These are phyloP conservation scores for Lasiurus cinereus DNA, from an alignment of 2,113 vertebrate species.

Conservation along the genomic window DNA sequence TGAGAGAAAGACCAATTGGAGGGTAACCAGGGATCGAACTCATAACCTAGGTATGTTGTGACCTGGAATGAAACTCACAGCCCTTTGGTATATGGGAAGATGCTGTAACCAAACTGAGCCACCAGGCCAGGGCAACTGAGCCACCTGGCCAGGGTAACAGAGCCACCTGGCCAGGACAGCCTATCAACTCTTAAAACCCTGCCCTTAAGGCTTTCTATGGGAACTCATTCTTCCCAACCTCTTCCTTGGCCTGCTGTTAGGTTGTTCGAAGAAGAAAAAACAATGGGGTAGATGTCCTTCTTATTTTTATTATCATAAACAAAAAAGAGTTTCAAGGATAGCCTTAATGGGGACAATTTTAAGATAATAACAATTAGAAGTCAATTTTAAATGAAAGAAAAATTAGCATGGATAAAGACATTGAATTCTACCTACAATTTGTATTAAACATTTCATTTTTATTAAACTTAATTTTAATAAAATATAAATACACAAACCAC, in stretches of 20 bases:
- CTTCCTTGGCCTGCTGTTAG: not conserved
- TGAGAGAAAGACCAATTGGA: not conserved
- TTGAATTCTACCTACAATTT: not conserved
- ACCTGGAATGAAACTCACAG: not conserved
- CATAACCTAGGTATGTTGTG: not conserved
- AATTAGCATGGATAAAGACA: not conserved
- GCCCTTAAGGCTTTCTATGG: not conserved
- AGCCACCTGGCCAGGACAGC: too few relatives aligned
- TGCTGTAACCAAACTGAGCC: not conserved
- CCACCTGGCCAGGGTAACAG: not conserved
- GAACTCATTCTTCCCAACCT: not conserved
- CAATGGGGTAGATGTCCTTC: not conserved
- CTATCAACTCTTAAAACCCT: not conserved
- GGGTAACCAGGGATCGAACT: not conserved
- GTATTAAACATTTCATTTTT: not conserved
- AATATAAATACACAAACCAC: not conserved
- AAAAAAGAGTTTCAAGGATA: constrained; percentile 18
- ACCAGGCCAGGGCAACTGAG: too few relatives aligned
- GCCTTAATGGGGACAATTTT: not conserved
- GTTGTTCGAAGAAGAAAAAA: not conserved
- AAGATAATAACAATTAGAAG: not conserved
- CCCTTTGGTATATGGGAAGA: not conserved
- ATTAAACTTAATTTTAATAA: not conserved
- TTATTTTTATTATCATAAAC: not conserved
- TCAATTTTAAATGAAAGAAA: not conserved